Evolutionary conservation across 2,797 vertebrate species (phyloP).

Genomic region (Adrianichthys oophorus): DNA sequence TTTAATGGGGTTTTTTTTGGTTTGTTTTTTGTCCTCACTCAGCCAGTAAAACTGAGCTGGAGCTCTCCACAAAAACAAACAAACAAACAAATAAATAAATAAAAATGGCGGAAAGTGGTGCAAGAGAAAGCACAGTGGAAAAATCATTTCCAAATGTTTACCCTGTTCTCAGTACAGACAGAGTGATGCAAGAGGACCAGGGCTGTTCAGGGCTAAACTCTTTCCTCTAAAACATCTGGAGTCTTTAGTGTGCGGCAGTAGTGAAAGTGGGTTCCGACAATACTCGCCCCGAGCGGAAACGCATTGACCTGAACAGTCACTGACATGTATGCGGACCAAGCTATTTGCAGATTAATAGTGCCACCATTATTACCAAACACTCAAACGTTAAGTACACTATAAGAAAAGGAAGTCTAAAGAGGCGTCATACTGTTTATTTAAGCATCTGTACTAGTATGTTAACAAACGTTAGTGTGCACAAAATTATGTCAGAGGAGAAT

Average conservation of each 20-base stretch:
- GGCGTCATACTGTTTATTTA: no score
- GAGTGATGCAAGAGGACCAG: conserved; percentile 30
- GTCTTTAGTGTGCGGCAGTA: conserved; percentile 33
- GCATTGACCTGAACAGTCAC: not conserved
- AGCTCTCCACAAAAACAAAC: conserved; percentile 7
- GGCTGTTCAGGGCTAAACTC: conserved; percentile 44
- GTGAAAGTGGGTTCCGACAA: conserved; percentile 30
- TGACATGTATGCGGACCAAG: not conserved
- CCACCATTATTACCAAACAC: conserved; percentile 12
- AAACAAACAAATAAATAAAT: not conserved
- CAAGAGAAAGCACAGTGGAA: conserved; percentile 57
- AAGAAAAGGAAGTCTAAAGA: conserved; percentile 1
- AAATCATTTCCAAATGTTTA: conserved; percentile 71
- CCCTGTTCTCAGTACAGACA: conserved; percentile 39
- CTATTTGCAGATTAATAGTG: conserved; percentile 6
- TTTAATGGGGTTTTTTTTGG: conserved; percentile 9
- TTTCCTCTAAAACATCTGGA: conserved; percentile 39
- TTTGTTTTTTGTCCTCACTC: not conserved
- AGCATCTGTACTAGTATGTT: no score
- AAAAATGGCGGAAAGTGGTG: conserved; percentile 38
- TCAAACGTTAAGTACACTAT: conserved; percentile 18
- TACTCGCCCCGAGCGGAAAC: conserved; percentile 6
- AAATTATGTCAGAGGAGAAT: no score
- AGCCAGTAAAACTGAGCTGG: conserved; percentile 25
- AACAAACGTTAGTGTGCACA: no score